phyloP scores from a whole-genome alignment of 2,113 vertebrate species.

The Nyctibius bracteatus region DNA sequence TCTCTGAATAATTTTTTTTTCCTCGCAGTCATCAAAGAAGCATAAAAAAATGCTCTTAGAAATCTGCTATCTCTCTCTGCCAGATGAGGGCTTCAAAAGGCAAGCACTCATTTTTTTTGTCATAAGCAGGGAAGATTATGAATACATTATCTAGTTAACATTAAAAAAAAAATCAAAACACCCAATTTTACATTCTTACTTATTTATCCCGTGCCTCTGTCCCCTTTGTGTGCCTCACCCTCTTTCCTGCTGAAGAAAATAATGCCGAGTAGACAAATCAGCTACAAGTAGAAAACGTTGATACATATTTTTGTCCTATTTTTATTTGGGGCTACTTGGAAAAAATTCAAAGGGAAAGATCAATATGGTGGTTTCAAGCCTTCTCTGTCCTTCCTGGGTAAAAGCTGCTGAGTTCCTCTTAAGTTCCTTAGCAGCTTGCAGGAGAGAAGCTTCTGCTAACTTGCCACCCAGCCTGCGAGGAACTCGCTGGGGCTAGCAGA shows the following conservation, averaged over 20 bases:
- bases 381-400: not conserved
- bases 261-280: conserved; percentile 51
- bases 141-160: conserved; percentile 72
- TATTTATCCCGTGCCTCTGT: conserved; percentile 27
- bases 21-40: conserved; percentile 65
- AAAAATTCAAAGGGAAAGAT: conserved; percentile 13
- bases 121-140: conserved; percentile 65
- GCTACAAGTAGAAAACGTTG: conserved; percentile 12
- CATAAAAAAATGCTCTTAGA: conserved; percentile 73
- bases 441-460: not conserved
- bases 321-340: conserved; percentile 22
- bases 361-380: conserved; percentile 8
- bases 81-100: conserved; percentile 73
- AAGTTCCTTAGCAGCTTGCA: not conserved
- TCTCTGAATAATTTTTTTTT: conserved; percentile 58
- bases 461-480: not conserved
- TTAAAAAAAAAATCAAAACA: conserved; percentile 63
- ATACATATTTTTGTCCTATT: conserved; percentile 28
- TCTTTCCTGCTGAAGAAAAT: conserved; percentile 20
- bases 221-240: conserved; percentile 32
- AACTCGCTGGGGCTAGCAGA: not conserved
- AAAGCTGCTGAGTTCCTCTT: not conserved
- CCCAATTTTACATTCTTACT: conserved; percentile 64
- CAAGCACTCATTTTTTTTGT: conserved; percentile 57
- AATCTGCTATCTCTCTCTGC: conserved; percentile 71